These are phyloP conservation scores for Xenopus petersii DNA, from an alignment of 2,797 vertebrate genomes.

Conservation along the genomic window DNA sequence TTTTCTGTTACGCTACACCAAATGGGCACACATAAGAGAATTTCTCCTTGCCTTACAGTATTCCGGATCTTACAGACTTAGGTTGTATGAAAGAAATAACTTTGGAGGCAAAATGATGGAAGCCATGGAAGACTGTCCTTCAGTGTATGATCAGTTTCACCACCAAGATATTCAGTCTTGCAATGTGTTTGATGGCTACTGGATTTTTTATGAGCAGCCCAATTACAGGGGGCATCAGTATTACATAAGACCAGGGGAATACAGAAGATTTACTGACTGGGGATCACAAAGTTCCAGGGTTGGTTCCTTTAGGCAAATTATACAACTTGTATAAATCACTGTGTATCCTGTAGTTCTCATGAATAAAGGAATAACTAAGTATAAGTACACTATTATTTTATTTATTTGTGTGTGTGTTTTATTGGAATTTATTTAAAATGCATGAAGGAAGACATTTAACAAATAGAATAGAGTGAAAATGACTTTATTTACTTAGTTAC, in stretches of 20 bases:
- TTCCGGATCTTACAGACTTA: constrained; percentile 42
- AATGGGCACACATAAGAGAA: no score
- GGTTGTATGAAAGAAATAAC: constrained; percentile 52
- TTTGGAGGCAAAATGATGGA: constrained; percentile 54
- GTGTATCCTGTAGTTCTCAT: neutral
- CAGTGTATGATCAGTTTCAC: constrained; percentile 54
- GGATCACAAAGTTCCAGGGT: constrained; percentile 46
- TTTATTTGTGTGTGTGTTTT: neutral
- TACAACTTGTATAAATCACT: constrained; percentile 21
- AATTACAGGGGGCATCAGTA: constrained; percentile 50
- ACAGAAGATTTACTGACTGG: constrained; percentile 49
- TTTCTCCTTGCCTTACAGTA: constrained; percentile 12
- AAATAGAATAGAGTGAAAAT: no score
- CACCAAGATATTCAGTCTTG: constrained; percentile 52
- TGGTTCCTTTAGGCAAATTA: constrained; percentile 50
- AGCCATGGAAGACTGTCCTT: constrained; percentile 50
- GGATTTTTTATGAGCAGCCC: constrained; percentile 53
- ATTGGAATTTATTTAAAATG: neutral
- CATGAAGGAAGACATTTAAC: no score
- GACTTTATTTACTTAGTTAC: no score
- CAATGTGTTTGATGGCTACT: constrained; percentile 51
- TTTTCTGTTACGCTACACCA: no score
- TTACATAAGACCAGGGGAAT: constrained; percentile 48
- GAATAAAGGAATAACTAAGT: neutral
- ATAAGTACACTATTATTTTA: neutral